Conservation (phyloP, 2,888 invertebrate genomes). For the Malthinus flaveolus region DNA sequence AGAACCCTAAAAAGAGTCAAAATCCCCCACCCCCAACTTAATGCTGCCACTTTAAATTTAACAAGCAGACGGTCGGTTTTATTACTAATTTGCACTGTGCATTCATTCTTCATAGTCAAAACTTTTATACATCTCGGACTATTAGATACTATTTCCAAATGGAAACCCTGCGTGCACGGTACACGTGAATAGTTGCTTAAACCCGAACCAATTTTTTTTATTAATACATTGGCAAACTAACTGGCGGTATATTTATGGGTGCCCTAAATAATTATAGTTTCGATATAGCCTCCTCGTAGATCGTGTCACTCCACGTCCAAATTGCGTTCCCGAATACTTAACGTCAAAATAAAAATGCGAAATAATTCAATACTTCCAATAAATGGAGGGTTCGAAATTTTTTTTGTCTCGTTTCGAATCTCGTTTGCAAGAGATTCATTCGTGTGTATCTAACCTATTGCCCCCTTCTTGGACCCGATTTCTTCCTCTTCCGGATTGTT, state of each 20-base stretch:
- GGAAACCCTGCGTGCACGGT: too few relatives aligned
- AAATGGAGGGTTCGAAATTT: constrained; percentile 4
- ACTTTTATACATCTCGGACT: too few relatives aligned
- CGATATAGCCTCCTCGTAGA: constrained; percentile 27
- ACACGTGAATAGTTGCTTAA: too few relatives aligned
- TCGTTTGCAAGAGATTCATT: constrained; percentile 35
- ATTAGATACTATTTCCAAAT: too few relatives aligned
- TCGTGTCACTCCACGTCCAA: constrained; percentile 32
- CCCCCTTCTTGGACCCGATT: constrained; percentile 35
- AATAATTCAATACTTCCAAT: constrained; percentile 27
- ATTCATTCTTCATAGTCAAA: too few relatives aligned
- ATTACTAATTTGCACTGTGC: too few relatives aligned
- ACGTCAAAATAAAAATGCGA: constrained; percentile 30
- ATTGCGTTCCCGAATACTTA: constrained; percentile 27
- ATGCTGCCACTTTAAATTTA: too few relatives aligned
- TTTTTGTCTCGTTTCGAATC: constrained; percentile 17
- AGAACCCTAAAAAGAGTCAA: too few relatives aligned
- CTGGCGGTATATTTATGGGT: constrained; percentile 7
- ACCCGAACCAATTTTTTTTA: neutral
- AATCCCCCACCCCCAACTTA: too few relatives aligned
- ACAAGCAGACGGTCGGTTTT: too few relatives aligned
- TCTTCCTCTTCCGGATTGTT: constrained; percentile 45
- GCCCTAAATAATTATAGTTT: constrained; percentile 10
- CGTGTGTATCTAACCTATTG: constrained; percentile 43
- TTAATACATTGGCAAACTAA: neutral